Conservation (phyloP, 2,797 vertebrate genomes). For the Mycteria americana region DNA sequence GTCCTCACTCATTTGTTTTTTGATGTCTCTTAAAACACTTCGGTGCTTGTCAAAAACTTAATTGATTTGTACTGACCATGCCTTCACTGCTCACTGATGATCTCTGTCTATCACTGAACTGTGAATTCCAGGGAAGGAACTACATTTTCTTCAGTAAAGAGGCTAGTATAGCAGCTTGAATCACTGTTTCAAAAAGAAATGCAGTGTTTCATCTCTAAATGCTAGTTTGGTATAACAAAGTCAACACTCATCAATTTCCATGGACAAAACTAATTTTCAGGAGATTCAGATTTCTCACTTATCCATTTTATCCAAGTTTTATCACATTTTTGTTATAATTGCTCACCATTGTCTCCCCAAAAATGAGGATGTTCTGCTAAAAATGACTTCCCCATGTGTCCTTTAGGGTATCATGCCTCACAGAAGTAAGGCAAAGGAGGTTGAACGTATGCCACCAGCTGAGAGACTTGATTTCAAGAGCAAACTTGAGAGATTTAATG, state of each 20-base stretch:
- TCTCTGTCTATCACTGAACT: not conserved
- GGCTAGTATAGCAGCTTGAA: not conserved
- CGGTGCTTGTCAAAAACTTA: not conserved
- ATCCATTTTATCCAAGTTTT: not conserved
- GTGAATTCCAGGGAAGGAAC: not conserved
- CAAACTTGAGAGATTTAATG: not conserved
- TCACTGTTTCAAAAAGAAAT: not conserved
- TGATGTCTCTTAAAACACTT: not conserved
- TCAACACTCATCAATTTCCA: not conserved
- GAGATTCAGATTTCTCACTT: not conserved
- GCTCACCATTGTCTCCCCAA: accelerated
- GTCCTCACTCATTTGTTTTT: not conserved
- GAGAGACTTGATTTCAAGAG: not conserved
- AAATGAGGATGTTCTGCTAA: not conserved
- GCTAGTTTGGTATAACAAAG: not conserved
- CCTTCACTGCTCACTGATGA: not conserved
- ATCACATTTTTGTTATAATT: not conserved
- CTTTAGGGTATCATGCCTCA: not conserved
- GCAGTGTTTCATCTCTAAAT: not conserved
- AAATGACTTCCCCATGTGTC: not conserved
- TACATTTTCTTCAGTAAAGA: not conserved
- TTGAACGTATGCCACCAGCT: not conserved
- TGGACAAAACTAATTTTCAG: not conserved
- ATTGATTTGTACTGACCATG: not conserved
- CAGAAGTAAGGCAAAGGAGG: not conserved